phyloP scores from a whole-genome alignment of 1,140 invertebrate genomes.

The Notospermus geniculatus region DNA sequence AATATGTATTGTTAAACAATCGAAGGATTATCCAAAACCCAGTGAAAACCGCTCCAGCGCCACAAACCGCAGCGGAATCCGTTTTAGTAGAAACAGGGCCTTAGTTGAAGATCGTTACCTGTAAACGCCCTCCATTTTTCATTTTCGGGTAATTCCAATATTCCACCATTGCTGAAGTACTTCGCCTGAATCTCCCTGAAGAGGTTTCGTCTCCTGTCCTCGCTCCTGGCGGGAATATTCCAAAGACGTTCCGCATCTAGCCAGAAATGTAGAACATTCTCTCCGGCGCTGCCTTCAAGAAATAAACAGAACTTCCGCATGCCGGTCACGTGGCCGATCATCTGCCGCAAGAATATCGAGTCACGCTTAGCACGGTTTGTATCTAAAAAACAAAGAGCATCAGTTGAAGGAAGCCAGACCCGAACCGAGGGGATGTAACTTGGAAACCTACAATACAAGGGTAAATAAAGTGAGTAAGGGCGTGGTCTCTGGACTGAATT shows the following conservation, averaged over 20 bases:
- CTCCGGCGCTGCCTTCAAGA: slow-evolving; percentile 1
- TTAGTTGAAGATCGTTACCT: background rate
- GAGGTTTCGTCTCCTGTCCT: background rate
- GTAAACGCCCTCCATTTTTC: slow-evolving; percentile 2
- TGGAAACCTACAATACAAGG: too few species aligned
- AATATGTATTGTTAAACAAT: too few species aligned
- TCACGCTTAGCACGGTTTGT: background rate
- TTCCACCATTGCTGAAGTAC: background rate
- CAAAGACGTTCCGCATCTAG: slow-evolving; percentile 7
- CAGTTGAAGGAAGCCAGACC: too few species aligned
- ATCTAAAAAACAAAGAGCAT: background rate
- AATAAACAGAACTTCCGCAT: slow-evolving; percentile 32
- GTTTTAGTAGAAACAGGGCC: too few species aligned
- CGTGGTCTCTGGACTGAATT: too few species aligned
- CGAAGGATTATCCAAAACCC: too few species aligned
- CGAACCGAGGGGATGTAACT: too few species aligned
- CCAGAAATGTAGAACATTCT: background rate
- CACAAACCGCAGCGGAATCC: too few species aligned
- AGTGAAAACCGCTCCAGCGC: too few species aligned
- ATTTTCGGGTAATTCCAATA: slow-evolving; percentile 4
- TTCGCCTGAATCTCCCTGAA: slow-evolving; percentile 1
- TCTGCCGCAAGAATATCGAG: slow-evolving; percentile 4
- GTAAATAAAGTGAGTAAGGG: too few species aligned
- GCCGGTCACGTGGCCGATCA: slow-evolving; percentile 29
- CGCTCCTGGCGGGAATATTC: background rate